phyloP scores from a whole-genome alignment of 2,797 vertebrate species.

The Periparus ater region DNA sequence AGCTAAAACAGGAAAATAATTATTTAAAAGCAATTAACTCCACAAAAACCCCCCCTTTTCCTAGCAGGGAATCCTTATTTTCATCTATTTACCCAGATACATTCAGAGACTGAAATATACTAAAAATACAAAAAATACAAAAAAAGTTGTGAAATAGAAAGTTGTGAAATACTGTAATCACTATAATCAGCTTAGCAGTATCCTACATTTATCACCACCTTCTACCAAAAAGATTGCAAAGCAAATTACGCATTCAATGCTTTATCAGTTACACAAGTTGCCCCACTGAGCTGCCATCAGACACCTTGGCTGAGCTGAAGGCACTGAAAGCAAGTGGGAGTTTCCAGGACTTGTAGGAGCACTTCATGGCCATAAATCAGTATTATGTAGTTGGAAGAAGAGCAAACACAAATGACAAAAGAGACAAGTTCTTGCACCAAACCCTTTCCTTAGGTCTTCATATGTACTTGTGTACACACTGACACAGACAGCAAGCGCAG shows the following conservation, averaged over 20 bases:
- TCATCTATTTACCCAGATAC: not conserved
- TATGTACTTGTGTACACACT: fast-evolving
- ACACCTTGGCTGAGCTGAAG: not conserved
- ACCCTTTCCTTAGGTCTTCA: not conserved
- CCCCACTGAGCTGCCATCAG: not conserved
- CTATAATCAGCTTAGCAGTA: constrained; percentile 36
- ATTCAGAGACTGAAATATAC: constrained; percentile 9
- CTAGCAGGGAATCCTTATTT: not conserved
- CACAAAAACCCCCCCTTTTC: not conserved
- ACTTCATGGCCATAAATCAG: not conserved
- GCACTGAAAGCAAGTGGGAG: not conserved
- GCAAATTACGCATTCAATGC: not conserved
- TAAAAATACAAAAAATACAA: constrained; percentile 24
- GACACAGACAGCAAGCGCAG: not conserved
- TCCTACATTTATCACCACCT: constrained; percentile 54
- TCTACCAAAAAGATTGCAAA: constrained; percentile 48
- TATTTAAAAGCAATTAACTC: not conserved
- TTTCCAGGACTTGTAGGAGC: not conserved
- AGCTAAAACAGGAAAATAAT: not conserved
- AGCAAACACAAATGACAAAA: not conserved
- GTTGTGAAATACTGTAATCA: constrained; percentile 58
- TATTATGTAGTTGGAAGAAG: not conserved
- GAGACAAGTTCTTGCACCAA: not conserved
- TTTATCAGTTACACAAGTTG: constrained; percentile 26
- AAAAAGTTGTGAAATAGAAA: constrained; percentile 48